Percentiles rank a stretch among this genome's conserved stretches.
phyloP scores from a whole-genome alignment of 2,797 vertebrate species.

The Liasis olivaceus region DNA sequence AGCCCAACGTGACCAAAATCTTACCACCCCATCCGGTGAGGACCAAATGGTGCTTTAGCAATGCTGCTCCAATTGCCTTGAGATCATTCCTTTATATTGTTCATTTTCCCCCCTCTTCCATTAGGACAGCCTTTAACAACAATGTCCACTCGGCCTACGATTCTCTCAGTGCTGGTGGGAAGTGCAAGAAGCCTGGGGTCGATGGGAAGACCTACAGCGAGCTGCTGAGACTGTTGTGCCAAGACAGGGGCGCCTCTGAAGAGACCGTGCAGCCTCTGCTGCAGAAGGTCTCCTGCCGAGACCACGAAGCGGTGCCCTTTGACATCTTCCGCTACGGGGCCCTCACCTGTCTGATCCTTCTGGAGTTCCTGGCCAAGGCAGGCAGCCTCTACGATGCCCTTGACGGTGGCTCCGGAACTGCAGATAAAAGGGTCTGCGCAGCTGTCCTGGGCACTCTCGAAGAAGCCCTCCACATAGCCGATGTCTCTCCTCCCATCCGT shows the following conservation, averaged over 20 bases:
- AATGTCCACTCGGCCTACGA: conserved; percentile 88
- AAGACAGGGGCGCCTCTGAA: conserved; percentile 79
- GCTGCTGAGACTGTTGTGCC: conserved; percentile 84
- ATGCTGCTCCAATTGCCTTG: not conserved
- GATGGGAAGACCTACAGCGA: conserved; percentile 87
- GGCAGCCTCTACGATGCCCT: conserved; percentile 83
- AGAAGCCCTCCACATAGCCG: conserved; percentile 80
- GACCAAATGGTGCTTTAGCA: not conserved
- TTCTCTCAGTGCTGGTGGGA: conserved; percentile 76
- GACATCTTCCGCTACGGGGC: conserved; percentile 89
- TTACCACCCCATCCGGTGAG: no score
- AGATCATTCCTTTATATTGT: not conserved
- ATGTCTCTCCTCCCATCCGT: conserved; percentile 62
- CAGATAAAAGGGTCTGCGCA: conserved; percentile 78
- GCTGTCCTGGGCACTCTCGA: conserved; percentile 86
- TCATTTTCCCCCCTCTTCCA: not conserved
- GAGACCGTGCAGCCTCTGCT: conserved; percentile 81
- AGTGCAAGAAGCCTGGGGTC: conserved; percentile 75
- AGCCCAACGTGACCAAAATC: not conserved
- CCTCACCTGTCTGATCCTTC: conserved; percentile 87
- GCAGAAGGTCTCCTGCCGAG: conserved; percentile 84
- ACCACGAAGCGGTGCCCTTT: conserved; percentile 90
- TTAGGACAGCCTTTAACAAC: conserved; percentile 91
- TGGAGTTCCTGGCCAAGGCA: conserved; percentile 87
- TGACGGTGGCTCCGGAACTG: conserved; percentile 69